Evolutionary conservation across 37 sponge, comb jelly and placozoan genomes (phyloP), one percentile per base, ranked within the genome.

Genomic region (Bolinopsis microptera): DNA sequence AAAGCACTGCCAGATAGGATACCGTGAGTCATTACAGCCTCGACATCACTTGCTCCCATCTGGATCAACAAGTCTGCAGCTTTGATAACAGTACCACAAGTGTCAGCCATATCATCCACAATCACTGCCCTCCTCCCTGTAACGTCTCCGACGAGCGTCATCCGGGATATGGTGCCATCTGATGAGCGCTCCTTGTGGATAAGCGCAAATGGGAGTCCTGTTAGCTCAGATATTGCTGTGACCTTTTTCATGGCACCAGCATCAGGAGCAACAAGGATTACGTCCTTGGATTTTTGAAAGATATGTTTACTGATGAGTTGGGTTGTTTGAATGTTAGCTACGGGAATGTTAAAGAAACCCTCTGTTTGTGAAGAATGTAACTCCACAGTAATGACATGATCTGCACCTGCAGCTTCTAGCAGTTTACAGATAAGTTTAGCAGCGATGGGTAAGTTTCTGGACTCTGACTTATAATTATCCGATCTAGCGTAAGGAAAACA

Each of bases 141-240:
- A 41, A 86, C 90, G 39, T 86, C 90, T 22, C 90, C 90, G 25
- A 86, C 90, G n/a, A 86, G 61, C 0, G 90, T 86, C 90, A 86
- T 86, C 21, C 61, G 41, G 13, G 90, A 86, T 3, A 86, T 86
- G 3, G 34, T 40, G 31, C 90, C 90, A 40, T 24, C 23, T n/a
- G 34, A 13, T 26, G 90, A 0, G 1, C 90, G 34, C 26, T 86
- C 90, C 26, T 86, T 86, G 61, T 86, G 90, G 5, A 86, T 86
- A 3, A 86, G 61, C 24, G 90, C 90, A 86, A 86, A 86, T 0
- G 90, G 90, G 2, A 86, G 61, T n/a, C 61, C 61, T 5, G 90
- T 86, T 8, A 86, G 35, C 30, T 86, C 90, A n/a, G 90, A 37
- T 39, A 86, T 5, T 5, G 32, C 35, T 2, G 61, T 41, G 37